phyloP scores from a whole-genome alignment of 2,888 invertebrate genomes.

The Macrophya annulata region DNA sequence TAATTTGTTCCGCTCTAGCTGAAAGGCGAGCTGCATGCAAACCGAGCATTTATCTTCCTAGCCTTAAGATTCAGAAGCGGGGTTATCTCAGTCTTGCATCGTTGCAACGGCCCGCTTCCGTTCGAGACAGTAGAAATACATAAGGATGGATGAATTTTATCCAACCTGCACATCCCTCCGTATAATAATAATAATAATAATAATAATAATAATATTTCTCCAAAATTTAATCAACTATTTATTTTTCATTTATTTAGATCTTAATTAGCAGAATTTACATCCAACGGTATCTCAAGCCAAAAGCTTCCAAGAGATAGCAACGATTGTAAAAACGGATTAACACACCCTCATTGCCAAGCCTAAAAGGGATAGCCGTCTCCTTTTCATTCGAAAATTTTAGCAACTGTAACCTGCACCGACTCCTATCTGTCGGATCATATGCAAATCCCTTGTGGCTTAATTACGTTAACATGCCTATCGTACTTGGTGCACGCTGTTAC shows the following conservation, averaged over 20 bases:
- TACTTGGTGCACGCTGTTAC: constrained; percentile 73
- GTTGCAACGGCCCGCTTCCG: constrained; percentile 38
- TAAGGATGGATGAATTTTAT: constrained; percentile 29
- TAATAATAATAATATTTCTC: no score
- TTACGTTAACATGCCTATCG: constrained; percentile 77
- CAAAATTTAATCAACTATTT: not conserved
- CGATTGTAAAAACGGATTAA: constrained; percentile 71
- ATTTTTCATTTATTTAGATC: not conserved
- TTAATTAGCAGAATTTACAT: no score
- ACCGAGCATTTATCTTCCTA: constrained; percentile 75
- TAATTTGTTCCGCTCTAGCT: constrained; percentile 47
- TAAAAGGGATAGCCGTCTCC: constrained; percentile 67
- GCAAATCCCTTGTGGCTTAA: constrained; percentile 78
- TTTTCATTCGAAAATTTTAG: constrained; percentile 62
- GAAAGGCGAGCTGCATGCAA: constrained; percentile 70
- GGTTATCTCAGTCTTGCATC: constrained; percentile 30
- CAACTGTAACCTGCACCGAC: constrained; percentile 25
- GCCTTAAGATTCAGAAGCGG: constrained; percentile 59
- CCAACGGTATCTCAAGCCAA: not conserved
- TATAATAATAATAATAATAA: not conserved
- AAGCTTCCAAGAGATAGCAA: constrained; percentile 56
- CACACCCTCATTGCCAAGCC: constrained; percentile 70
- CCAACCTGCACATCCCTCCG: not conserved
- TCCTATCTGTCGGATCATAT: constrained; percentile 75
- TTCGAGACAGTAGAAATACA: not conserved